Conservation (phyloP, 2,888 invertebrate genomes). For the Drosophila bunnanda region DNA sequence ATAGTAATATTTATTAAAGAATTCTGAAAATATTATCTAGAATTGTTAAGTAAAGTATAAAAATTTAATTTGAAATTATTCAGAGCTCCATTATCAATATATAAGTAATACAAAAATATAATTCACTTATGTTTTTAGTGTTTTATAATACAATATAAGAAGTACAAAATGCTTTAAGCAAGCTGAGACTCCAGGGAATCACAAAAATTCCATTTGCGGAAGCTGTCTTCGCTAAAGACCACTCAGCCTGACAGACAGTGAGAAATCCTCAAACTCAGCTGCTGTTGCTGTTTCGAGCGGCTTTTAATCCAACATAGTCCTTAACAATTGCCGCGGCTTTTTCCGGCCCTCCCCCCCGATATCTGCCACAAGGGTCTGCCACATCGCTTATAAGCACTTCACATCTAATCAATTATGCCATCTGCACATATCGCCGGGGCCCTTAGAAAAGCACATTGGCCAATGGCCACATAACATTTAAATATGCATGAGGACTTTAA, state of each 20-base stretch:
- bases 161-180: neutral
- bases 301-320: slow-evolving; percentile 24
- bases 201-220: slow-evolving; percentile 18
- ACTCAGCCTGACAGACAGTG: slow-evolving; percentile 26
- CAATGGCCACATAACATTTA: slow-evolving; percentile 73
- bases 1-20: neutral
- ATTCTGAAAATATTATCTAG: accelerated
- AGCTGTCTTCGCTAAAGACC: slow-evolving; percentile 21
- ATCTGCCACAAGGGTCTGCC: slow-evolving; percentile 4
- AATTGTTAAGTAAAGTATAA: neutral
- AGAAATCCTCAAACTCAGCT: slow-evolving; percentile 24
- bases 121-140: neutral
- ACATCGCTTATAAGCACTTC: slow-evolving; percentile 67
- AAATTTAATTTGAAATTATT: neutral
- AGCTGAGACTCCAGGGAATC: neutral
- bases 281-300: slow-evolving; percentile 20
- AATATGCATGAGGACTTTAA: slow-evolving; percentile 72
- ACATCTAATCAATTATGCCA: slow-evolving; percentile 76
- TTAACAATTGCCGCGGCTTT: slow-evolving; percentile 25
- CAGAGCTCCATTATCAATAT: accelerated
- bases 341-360: neutral
- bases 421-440: slow-evolving; percentile 61
- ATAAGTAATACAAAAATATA: too few species aligned
- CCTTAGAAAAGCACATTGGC: slow-evolving; percentile 37
- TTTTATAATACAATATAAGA: neutral